Base-by-base conservation (phyloP, 2,113 vertebrate genomes). In the Platysteira castanea region DNA sequence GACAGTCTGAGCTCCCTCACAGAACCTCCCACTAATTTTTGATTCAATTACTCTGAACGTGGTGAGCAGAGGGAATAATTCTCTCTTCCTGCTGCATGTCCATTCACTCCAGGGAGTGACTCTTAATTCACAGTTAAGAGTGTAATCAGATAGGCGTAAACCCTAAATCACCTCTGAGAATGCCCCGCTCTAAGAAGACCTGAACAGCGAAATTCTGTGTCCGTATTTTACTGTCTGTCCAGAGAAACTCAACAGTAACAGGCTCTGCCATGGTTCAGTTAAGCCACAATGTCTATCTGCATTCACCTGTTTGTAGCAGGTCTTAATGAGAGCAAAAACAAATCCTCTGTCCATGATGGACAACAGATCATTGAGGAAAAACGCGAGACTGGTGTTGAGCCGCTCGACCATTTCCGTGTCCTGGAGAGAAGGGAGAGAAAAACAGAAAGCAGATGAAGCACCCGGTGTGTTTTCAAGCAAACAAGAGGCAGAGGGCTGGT, bases 281-380 rank as follows among this genome's bases (percentile, higher is more conserved):
- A 85, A 76, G 24, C 79, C 46, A 24, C 21, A 63, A 37, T 4
- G 23, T 61, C 71, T 84, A 74, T 94, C 63, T 71, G 21, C 37
- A 86, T 95, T 83, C 98, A 99, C 99, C 99, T 99, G 99, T 98
- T 99, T 99, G 98, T 99, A 99, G 97, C 98, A 99, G 57, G 98
- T 98, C 95, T 98, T 99, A 94, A 99, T 97, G 63, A 99, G 98
- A 44, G 65, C 93, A 93, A 99, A 99, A 93, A 99, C 99, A 95
- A 99, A 99, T 69, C 99, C 99, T 96, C 99, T 98, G 97, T 99
- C 99, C 99, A 99, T 99, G 94, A 99, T 98, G 68, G 99, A 99
- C 86, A 99, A 97, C 60, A 99, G 96, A 96, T 99, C 99, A 78
- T 99, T 99, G 90, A 99, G 99, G 93, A 99, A 99, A 97, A 99